phyloP scores from a whole-genome alignment of 2,797 vertebrate genomes.

The Diplodus puntazzo region DNA sequence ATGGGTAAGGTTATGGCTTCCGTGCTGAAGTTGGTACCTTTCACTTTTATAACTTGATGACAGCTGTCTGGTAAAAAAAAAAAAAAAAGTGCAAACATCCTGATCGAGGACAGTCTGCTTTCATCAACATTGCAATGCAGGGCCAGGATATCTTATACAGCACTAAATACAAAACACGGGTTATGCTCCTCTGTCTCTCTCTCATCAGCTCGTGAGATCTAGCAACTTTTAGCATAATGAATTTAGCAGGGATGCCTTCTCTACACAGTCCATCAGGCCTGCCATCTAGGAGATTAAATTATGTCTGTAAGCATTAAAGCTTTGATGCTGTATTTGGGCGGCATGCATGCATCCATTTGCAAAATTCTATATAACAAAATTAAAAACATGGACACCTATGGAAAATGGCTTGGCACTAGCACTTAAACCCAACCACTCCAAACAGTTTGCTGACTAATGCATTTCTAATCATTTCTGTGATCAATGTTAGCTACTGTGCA shows the following conservation, averaged over 20 bases:
- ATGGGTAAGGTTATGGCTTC: not conserved
- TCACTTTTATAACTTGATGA: conserved; percentile 18
- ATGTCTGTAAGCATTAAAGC: conserved; percentile 85
- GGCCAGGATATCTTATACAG: conserved; percentile 26
- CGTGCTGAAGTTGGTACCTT: not conserved
- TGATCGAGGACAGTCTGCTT: conserved; percentile 19
- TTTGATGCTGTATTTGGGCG: conserved; percentile 83
- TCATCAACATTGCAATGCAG: conserved; percentile 19
- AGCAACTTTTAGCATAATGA: conserved; percentile 85
- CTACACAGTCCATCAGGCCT: conserved; percentile 82
- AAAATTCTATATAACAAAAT: conserved; percentile 86
- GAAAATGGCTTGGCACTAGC: conserved; percentile 81
- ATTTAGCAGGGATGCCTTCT: conserved; percentile 81
- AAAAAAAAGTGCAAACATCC: conserved; percentile 15
- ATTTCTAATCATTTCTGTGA: conserved; percentile 87
- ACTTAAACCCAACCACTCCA: conserved; percentile 80
- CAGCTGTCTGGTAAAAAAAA: conserved; percentile 9
- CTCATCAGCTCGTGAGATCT: conserved; percentile 79
- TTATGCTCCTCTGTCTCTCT: conserved; percentile 53
- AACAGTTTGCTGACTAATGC: conserved; percentile 86
- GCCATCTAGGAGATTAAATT: conserved; percentile 85
- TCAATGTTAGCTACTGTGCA: conserved; percentile 84
- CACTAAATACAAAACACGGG: conserved; percentile 54
- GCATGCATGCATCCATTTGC: conserved; percentile 83
- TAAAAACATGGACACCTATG: conserved; percentile 85